These are phyloP conservation scores for Cliona cf. orientalis DNA, from an alignment of 37 sponge, comb jelly and placozoan genomes.

Conservation along the genomic window DNA sequence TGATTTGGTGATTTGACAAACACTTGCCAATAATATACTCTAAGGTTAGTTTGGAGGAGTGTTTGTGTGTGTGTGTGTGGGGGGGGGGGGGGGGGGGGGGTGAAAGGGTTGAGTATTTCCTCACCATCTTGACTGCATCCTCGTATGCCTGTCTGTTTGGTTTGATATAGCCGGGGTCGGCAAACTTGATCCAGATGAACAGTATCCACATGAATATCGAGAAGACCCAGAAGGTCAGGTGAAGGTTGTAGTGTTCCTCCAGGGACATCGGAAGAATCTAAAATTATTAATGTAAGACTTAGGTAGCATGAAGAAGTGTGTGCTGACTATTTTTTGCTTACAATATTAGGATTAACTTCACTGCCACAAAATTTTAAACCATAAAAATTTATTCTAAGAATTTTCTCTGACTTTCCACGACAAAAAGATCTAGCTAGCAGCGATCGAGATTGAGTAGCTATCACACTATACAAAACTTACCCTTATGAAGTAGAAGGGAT, in stretches of 20 bases:
- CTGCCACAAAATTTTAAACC: too few species aligned
- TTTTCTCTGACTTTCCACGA: too few species aligned
- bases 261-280: conserved; percentile 74
- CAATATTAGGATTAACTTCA: too few species aligned
- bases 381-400: too few species aligned
- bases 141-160: conserved; percentile 71
- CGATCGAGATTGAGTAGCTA: too few species aligned
- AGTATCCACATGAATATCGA: conserved; percentile 78
- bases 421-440: too few species aligned
- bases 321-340: too few species aligned
- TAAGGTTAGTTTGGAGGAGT: background rate
- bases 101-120: conserved; percentile 1
- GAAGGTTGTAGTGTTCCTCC: conserved; percentile 38
- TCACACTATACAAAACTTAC: conserved; percentile 43
- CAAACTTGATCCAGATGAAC: conserved; percentile 55
- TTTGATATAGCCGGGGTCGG: conserved; percentile 79
- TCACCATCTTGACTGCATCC: conserved; percentile 75
- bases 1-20: too few species aligned
- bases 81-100: background rate
- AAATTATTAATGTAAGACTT: background rate
- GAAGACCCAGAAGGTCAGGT: conserved; percentile 59
- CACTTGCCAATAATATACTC: background rate
- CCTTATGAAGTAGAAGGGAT: conserved; percentile 82
- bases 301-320: too few species aligned
- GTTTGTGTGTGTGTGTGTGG: background rate